Percentiles rank a stretch among this genome's conserved stretches.
Evolutionary conservation across 2,113 vertebrate species (phyloP).

Genomic region (Bufo bufo): DNA sequence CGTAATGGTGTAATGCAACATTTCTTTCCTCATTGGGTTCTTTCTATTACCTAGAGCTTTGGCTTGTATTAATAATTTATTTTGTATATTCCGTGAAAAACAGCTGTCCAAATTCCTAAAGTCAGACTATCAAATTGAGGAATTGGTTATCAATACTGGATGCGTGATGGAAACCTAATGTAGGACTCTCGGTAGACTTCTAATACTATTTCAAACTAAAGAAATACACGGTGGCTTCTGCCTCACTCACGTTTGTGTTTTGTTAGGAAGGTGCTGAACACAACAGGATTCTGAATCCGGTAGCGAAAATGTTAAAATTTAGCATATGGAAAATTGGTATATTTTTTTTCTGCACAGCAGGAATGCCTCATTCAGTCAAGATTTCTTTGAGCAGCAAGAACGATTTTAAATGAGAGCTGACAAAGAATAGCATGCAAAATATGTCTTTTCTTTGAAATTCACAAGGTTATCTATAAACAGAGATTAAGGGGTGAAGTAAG

Average conservation of each 20-base stretch:
- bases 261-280: constrained; percentile 28
- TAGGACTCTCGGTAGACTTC: not conserved
- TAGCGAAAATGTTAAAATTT: constrained; percentile 35
- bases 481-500: constrained; percentile 20
- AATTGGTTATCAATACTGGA: constrained; percentile 12
- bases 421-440: constrained; percentile 27
- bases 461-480: constrained; percentile 56
- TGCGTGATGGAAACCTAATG: not conserved
- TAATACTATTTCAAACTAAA: not conserved
- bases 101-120: not conserved
- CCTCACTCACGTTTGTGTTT: not conserved
- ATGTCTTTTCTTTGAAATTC: constrained; percentile 42
- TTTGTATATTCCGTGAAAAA: not conserved
- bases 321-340: constrained; percentile 35
- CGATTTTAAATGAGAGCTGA: constrained; percentile 38
- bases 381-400: constrained; percentile 28
- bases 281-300: constrained; percentile 19
- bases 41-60: not conserved
- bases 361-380: constrained; percentile 55
- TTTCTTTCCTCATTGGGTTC: constrained; percentile 1
- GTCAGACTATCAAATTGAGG: constrained; percentile 19
- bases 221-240: not conserved
- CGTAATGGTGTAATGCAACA: not conserved
- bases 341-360: constrained; percentile 52
- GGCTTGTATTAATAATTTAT: constrained; percentile 16